phyloP scores from a whole-genome alignment of 1,140 invertebrate species.

The Ditylenchus dipsaci region DNA sequence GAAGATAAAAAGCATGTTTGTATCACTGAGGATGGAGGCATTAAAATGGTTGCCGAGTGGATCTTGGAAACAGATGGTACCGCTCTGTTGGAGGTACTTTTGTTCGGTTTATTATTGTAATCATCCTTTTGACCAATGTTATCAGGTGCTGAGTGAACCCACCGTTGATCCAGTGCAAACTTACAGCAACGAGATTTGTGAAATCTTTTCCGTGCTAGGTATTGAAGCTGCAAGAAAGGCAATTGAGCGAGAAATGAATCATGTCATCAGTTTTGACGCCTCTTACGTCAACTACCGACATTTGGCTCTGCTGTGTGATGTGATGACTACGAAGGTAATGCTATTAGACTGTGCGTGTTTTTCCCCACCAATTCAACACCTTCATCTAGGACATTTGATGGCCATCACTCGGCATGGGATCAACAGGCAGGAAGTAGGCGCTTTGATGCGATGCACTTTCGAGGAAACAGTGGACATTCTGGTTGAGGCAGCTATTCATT shows the following conservation, averaged over 20 bases:
- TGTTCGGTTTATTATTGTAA: no score
- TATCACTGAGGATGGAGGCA: slow-evolving; percentile 94
- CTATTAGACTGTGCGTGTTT: background rate
- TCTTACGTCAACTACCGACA: slow-evolving; percentile 99
- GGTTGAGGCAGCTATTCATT: slow-evolving; percentile 93
- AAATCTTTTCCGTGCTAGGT: slow-evolving; percentile 90
- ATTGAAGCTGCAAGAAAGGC: slow-evolving; percentile 99
- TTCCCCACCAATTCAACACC: background rate
- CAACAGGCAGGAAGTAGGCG: slow-evolving; percentile 94
- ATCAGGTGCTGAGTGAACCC: slow-evolving; percentile 76
- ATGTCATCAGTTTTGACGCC: slow-evolving; percentile 97
- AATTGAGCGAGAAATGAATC: slow-evolving; percentile 99
- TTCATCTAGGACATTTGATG: slow-evolving; percentile 79
- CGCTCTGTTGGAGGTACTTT: slow-evolving; percentile 84
- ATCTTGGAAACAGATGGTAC: slow-evolving; percentile 98
- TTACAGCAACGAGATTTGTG: slow-evolving; percentile 98
- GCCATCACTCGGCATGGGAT: slow-evolving; percentile 99
- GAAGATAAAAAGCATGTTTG: slow-evolving; percentile 96
- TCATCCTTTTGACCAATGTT: no score
- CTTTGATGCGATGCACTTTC: slow-evolving; percentile 79
- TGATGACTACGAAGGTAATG: slow-evolving; percentile 92
- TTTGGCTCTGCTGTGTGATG: slow-evolving; percentile 95
- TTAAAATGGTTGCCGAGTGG: slow-evolving; percentile 97
- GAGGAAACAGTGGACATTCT: slow-evolving; percentile 77
- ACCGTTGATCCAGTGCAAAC: slow-evolving; percentile 94